Evolutionary conservation across 2,113 vertebrate genomes (phyloP).

Genomic region (Leptocoma aspasia): DNA sequence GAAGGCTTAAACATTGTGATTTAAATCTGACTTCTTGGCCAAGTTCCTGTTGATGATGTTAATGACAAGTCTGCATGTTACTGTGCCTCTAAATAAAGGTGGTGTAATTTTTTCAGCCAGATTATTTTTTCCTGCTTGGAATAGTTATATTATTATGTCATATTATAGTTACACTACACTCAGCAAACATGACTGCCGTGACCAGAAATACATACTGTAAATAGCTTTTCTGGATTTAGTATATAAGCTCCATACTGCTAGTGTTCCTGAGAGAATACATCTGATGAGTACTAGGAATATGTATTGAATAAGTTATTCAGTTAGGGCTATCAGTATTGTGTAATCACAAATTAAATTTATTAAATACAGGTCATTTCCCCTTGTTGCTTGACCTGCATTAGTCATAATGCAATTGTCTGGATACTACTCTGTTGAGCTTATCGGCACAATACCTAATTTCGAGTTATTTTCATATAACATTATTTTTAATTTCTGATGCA

Average conservation of each 20-base stretch:
- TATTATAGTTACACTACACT: background rate
- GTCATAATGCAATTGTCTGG: background rate
- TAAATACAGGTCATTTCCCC: background rate
- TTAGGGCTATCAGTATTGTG: background rate
- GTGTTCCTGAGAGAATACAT: background rate
- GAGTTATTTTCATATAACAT: background rate
- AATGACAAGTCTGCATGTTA: background rate
- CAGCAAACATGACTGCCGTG: background rate
- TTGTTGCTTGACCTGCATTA: background rate
- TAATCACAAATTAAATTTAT: background rate
- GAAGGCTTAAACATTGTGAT: background rate
- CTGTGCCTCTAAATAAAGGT: background rate
- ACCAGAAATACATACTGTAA: background rate
- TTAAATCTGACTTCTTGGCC: background rate
- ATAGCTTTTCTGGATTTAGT: background rate
- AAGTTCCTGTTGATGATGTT: background rate
- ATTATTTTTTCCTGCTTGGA: background rate
- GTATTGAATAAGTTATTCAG: background rate
- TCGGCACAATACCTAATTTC: background rate
- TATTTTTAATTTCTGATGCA: background rate
- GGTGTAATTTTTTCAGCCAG: background rate
- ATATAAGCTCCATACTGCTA: background rate
- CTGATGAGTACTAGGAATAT: background rate
- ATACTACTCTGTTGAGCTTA: background rate
- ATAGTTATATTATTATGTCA: background rate